Evolutionary conservation across 2,888 invertebrate genomes (phyloP), one percentile per base, ranked within the genome.

Genomic region (Apamea sordens): DNA sequence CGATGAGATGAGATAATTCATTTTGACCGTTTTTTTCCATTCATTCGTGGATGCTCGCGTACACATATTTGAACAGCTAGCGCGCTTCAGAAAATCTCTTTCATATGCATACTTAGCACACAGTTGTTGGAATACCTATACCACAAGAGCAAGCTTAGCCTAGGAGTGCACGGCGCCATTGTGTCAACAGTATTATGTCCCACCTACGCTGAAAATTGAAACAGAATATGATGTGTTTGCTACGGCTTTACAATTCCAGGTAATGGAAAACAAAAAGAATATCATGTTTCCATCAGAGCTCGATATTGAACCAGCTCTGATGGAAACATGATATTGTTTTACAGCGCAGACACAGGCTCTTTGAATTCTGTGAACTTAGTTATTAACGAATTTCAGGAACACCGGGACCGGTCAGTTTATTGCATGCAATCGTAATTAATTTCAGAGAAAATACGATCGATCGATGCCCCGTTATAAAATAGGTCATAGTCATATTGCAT

Each of bases 181-280:
- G 15, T 28, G 10, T 24, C 63, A 71, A 47, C 21, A 41, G 28
- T 7, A 32, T 41, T 21, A 50, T 36, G 10, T 11, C 21, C 28
- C 41, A 36, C n/a, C 13, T n/a, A 59, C 24, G 44, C 32, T 73
- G 18, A 47, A 50, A 65, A 36, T 56, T 73, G 53, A 68, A 50
- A 63, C 61, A 56, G 24, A 74, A 68, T 47, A 50, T 65, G 24
- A 56, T 41, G 53, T 61, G 59, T 53, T 41, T 41, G 13, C 18
- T 28, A 10, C 32, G 28, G 41, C 21, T 56, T 65, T 28, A 72
- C 10, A 44, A 73, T 32, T 32, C 44, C 6, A 72, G 50, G 59
- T 59, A 79, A 65, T 59, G 28, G 53, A 53, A 78, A 56, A 59
- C 36, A 28, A 70, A 28, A 64, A 47, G 11, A 65, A n/a, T 50